phyloP scores from a whole-genome alignment of 37 sponge, comb jelly and placozoan genomes.

The Aplysina aerophoba region DNA sequence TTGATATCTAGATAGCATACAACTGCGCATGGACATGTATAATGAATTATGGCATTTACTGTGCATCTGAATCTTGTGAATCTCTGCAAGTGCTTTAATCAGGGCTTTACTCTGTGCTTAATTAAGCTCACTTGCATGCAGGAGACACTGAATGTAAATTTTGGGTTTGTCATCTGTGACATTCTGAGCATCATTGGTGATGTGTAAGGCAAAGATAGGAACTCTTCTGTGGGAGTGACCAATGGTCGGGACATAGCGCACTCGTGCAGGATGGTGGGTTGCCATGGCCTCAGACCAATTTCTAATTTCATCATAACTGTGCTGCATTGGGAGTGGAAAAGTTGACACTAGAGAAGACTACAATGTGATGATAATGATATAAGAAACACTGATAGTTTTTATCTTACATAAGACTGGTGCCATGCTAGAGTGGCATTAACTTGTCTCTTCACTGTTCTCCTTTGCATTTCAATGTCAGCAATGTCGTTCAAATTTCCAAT shows the following conservation, averaged over 20 bases:
- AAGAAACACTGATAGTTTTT: not conserved
- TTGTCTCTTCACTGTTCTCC: not conserved
- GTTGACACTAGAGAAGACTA: not conserved
- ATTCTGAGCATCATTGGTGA: slow-evolving; percentile 28
- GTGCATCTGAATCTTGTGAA: too few relatives aligned
- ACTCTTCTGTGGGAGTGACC: slow-evolving; percentile 52
- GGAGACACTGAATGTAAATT: slow-evolving; percentile 74
- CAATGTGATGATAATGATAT: not conserved
- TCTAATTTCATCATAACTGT: slow-evolving; percentile 45
- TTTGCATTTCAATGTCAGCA: not conserved
- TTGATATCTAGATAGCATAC: too few relatives aligned
- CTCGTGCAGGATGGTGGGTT: slow-evolving; percentile 19
- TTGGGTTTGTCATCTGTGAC: slow-evolving; percentile 36
- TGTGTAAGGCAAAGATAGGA: slow-evolving; percentile 69
- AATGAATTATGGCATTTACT: too few relatives aligned
- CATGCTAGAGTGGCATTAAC: not conserved
- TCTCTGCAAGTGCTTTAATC: too few relatives aligned
- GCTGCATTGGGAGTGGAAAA: slow-evolving; percentile 34
- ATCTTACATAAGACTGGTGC: slow-evolving; percentile 5
- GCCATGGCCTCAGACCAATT: slow-evolving; percentile 57
- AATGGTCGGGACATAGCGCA: slow-evolving; percentile 50
- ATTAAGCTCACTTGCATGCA: slow-evolving; percentile 23
- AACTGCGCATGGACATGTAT: too few relatives aligned
- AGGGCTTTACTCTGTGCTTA: too few relatives aligned
- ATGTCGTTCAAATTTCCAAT: not conserved